phyloP scores from a whole-genome alignment of 2,113 vertebrate genomes.

The Catharus minimus region DNA sequence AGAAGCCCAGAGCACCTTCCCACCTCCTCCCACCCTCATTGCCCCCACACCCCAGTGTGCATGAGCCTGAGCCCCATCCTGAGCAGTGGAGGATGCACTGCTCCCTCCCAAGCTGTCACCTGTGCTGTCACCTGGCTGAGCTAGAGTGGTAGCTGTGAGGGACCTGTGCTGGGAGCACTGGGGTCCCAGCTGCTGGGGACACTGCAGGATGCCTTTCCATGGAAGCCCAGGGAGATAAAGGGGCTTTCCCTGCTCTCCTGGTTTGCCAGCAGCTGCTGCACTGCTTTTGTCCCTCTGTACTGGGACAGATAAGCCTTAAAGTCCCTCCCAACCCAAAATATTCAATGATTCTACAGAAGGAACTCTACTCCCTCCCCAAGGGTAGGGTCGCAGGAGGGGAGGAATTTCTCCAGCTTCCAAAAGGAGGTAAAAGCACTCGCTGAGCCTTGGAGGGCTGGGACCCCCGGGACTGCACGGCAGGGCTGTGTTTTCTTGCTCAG shows the following conservation, averaged over 20 bases:
- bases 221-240: background rate
- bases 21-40: background rate
- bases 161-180: background rate
- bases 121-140: background rate
- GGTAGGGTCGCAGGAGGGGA: background rate
- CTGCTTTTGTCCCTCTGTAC: background rate
- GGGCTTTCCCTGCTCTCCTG: background rate
- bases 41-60: background rate
- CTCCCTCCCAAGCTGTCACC: background rate
- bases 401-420: background rate
- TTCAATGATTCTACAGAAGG: background rate
- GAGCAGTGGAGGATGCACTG: background rate
- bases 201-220: background rate
- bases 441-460: background rate
- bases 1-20: background rate
- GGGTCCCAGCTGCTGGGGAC: background rate
- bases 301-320: background rate
- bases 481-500: conserved; percentile 20
- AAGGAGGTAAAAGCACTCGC: background rate
- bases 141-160: background rate
- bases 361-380: background rate
- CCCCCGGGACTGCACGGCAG: background rate
- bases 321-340: background rate
- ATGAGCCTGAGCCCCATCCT: fast-evolving
- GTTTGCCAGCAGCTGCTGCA: background rate